Evolutionary conservation across 2,888 invertebrate species (phyloP).

Genomic region (Chloroclysta siterata): DNA sequence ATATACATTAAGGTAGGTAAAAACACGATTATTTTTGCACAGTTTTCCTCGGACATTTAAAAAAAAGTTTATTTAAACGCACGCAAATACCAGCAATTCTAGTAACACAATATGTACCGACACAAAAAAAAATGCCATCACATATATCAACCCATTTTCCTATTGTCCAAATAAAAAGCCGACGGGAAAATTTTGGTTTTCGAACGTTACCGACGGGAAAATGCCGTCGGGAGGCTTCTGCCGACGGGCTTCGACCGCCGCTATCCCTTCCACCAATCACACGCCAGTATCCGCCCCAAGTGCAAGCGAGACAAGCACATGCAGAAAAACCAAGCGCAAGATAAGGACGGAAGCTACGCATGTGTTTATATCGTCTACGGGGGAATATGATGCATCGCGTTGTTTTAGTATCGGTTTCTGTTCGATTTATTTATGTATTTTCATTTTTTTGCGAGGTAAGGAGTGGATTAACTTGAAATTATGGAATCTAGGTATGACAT

Average conservation of each 20-base stretch:
- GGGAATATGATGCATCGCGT: constrained; percentile 82
- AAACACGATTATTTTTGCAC: too few species aligned
- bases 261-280: constrained; percentile 79
- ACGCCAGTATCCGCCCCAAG: constrained; percentile 72
- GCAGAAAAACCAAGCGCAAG: constrained; percentile 58
- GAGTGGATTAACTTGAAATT: constrained; percentile 59
- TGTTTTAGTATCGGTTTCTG: constrained; percentile 81
- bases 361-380: constrained; percentile 70
- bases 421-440: constrained; percentile 77
- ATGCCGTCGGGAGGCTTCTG: constrained; percentile 72
- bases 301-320: constrained; percentile 52
- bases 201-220: constrained; percentile 77
- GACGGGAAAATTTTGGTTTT: constrained; percentile 64
- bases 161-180: constrained; percentile 21
- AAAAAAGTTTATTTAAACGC: background rate
- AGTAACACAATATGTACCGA: background rate
- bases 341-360: constrained; percentile 63
- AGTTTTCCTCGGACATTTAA: too few species aligned
- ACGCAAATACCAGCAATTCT: background rate
- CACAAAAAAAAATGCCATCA: constrained; percentile 13
- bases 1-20: too few species aligned
- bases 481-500: constrained; percentile 37
- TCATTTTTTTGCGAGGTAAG: constrained; percentile 65
- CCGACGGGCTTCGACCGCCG: constrained; percentile 73
- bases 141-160: constrained; percentile 35